Evolutionary conservation across 2,888 invertebrate species (phyloP).

Genomic region (Tipula lateralis): DNA sequence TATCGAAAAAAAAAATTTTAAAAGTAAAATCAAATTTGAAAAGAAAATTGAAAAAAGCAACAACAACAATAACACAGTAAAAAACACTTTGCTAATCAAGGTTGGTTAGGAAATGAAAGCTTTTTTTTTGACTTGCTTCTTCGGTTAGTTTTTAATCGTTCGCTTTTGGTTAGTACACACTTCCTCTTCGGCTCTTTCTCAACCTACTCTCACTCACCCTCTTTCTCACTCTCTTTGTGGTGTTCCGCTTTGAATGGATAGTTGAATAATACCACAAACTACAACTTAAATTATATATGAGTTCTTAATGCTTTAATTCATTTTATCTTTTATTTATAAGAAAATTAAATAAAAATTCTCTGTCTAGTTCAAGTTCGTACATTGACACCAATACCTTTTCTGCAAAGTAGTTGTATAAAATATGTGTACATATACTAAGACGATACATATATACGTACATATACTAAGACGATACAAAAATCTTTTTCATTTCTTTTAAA

Average conservation of each 20-base stretch:
- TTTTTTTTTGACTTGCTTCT: not conserved
- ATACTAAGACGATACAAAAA: not conserved
- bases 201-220: too few species aligned
- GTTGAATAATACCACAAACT: not conserved
- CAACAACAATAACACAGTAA: not conserved
- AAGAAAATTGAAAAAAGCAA: not conserved
- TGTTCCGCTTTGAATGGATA: not conserved
- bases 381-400: conserved; percentile 19
- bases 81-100: conserved; percentile 13
- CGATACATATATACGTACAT: not conserved
- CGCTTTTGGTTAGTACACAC: not conserved
- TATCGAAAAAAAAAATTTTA: not conserved
- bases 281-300: not conserved
- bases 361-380: conserved; percentile 24
- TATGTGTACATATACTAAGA: not conserved
- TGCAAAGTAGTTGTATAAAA: not conserved
- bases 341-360: not conserved
- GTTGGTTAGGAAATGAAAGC: not conserved
- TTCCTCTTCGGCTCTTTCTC: too few species aligned
- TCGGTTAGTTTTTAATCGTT: not conserved
- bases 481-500: not conserved
- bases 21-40: not conserved
- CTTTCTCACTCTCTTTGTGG: not conserved
- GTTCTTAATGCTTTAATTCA: not conserved
- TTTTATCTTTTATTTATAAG: conserved; percentile 5